These are phyloP conservation scores for Rhamnusium bicolor DNA, from an alignment of 2,888 invertebrate genomes.

Conservation along the genomic window DNA sequence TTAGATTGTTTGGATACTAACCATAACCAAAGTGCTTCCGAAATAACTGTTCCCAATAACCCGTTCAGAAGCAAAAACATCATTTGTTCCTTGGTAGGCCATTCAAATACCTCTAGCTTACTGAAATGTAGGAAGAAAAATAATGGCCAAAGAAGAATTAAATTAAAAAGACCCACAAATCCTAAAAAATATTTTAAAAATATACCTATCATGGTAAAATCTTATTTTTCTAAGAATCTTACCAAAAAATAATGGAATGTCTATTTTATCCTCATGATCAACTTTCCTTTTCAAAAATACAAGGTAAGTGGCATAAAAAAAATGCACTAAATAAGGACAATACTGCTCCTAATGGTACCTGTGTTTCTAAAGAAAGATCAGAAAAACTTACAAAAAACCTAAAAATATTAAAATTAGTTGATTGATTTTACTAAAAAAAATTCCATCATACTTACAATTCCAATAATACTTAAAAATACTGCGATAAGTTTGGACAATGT, in stretches of 20 bases:
- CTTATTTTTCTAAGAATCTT: conserved; percentile 65
- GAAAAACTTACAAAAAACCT: conserved; percentile 86
- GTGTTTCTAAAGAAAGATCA: conserved; percentile 78
- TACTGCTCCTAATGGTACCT: conserved; percentile 84
- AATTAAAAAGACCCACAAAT: conserved; percentile 93
- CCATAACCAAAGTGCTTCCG: conserved; percentile 95
- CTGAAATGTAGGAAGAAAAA: conserved; percentile 90
- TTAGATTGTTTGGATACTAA: conserved; percentile 70
- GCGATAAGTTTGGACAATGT: conserved; percentile 89
- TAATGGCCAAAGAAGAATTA: conserved; percentile 90
- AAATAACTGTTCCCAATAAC: conserved; percentile 90
- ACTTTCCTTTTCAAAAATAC: conserved; percentile 90
- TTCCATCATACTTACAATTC: conserved; percentile 78
- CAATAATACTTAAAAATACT: conserved; percentile 83
- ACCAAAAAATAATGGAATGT: conserved; percentile 97
- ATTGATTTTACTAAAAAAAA: neutral
- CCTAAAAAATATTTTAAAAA: conserved; percentile 75
- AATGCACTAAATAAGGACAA: conserved; percentile 90
- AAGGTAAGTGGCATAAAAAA: conserved; percentile 91
- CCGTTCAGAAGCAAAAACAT: conserved; percentile 88
- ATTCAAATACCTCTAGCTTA: conserved; percentile 87
- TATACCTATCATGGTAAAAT: no score
- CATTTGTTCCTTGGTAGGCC: conserved; percentile 89
- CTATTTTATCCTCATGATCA: conserved; percentile 93
- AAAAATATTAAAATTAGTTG: conserved; percentile 48